Evolutionary conservation across 2,113 vertebrate species (phyloP), one percentile per base, ranked within the genome.

Genomic region (Prietella phreatophila): DNA sequence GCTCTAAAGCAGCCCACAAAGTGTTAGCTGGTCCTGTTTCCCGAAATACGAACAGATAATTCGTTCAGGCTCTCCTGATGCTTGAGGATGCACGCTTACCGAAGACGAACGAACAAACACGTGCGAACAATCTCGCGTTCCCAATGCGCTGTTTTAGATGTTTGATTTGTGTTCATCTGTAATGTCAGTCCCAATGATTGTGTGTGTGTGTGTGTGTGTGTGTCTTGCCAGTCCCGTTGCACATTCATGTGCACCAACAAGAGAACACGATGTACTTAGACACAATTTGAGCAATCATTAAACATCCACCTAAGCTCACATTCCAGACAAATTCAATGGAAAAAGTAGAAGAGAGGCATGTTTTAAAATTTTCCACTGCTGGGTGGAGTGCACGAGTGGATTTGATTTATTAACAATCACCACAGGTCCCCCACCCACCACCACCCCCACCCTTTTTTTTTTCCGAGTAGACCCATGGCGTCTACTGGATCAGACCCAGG

Each of bases 321-420:
- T 67, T 89, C 85, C 82, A 71, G 36, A 63, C 50, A n/a, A 71
- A 69, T 27, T 67, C 47, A 71, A 53, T 53, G 83, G 63, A 61
- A 67, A 75, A 73, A 39, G 13, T 69, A 63, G 53, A 53, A 33
- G 58, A 79, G 25, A 79, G 73, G 3, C 15, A 0, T 58, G 36
- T 58, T 58, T 58, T 36, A 56, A 3, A 17, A 9, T 42, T 85
- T 47, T 36, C 71, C 86, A 36, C 71, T 69, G 81, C 42, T 4
- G 84, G 90, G 90, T 87, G 86, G 76, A 82, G 88, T 22, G 56
- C 63, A 61, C 5, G 80, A 50, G 30, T 88, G 86, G 88, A 84
- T 84, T 6, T 85, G 50, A 86, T 89, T 90, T 86, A 90, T 88
- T 80, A 87, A 67, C 63, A 33, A 83, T 85, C 36, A 30, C 33